Percentiles rank a stretch among this genome's conserved stretches.
phyloP scores from a whole-genome alignment of 2,797 vertebrate species.

The Coccyzus lansbergi region DNA sequence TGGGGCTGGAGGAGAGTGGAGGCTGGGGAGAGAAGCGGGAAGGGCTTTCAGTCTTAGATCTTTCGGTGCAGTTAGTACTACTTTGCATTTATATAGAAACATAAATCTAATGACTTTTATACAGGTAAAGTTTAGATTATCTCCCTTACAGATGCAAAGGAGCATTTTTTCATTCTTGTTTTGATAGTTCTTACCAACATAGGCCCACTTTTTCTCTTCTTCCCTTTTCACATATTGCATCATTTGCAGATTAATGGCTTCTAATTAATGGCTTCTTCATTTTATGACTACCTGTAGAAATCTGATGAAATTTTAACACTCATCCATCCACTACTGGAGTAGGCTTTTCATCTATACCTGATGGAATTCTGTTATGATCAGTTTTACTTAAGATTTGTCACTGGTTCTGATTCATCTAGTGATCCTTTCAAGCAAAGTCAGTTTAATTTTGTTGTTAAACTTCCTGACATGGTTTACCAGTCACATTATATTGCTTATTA shows the following conservation, averaged over 20 bases:
- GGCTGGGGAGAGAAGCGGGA: too few relatives aligned
- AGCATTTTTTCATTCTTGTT: not conserved
- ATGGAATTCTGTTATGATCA: not conserved
- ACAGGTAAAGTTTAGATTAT: not conserved
- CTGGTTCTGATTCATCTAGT: not conserved
- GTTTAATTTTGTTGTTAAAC: not conserved
- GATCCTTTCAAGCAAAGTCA: not conserved
- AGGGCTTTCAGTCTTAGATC: not conserved
- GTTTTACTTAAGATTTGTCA: not conserved
- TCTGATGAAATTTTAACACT: not conserved
- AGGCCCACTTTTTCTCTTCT: not conserved
- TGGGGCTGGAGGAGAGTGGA: too few relatives aligned
- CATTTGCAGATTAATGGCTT: not conserved
- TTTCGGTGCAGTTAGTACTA: not conserved
- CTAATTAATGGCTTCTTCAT: conserved; percentile 47
- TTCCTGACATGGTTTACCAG: not conserved
- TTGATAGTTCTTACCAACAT: not conserved
- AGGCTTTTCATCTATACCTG: not conserved
- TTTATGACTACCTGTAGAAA: not conserved
- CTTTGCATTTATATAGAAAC: conserved; percentile 20
- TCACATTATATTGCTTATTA: not conserved
- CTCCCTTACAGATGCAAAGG: not conserved
- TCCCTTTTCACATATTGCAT: not conserved
- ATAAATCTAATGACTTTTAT: not conserved
- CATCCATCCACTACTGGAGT: not conserved